phyloP scores from a whole-genome alignment of 2,113 vertebrate species.

The Archilochus colubris region DNA sequence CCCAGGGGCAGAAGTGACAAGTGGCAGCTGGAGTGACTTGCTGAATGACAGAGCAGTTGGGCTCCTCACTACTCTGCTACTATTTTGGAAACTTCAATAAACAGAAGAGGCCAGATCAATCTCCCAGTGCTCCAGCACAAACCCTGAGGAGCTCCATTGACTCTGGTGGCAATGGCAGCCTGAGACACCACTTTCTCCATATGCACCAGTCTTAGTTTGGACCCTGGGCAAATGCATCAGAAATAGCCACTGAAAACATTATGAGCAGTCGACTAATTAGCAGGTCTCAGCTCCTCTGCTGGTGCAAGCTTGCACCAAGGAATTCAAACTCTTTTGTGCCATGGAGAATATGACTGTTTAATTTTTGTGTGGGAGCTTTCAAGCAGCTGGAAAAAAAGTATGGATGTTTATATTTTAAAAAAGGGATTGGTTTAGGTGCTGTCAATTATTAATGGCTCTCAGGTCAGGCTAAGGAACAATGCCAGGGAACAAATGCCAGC shows the following conservation, averaged over 20 bases:
- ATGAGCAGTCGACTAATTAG: not conserved
- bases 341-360: slow-evolving; percentile 3
- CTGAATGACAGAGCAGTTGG: slow-evolving; percentile 44
- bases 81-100: slow-evolving; percentile 67
- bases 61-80: not conserved
- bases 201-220: not conserved
- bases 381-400: slow-evolving; percentile 23
- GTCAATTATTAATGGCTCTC: slow-evolving; percentile 54
- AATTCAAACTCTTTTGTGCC: not conserved
- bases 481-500: slow-evolving; percentile 44
- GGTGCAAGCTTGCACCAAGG: not conserved
- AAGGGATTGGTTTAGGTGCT: slow-evolving; percentile 33
- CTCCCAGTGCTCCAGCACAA: not conserved
- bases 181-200: not conserved
- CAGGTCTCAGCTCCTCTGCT: not conserved
- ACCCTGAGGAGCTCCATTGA: not conserved
- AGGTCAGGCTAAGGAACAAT: slow-evolving; percentile 38
- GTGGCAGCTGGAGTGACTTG: slow-evolving; percentile 48
- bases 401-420: slow-evolving; percentile 45
- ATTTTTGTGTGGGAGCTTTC: not conserved
- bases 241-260: not conserved
- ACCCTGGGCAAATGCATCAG: not conserved
- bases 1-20: slow-evolving; percentile 36
- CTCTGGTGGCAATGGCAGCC: not conserved
- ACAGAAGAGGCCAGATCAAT: slow-evolving; percentile 40